phyloP scores from a whole-genome alignment of 2,113 vertebrate genomes.

The Poicephalus meyeri region DNA sequence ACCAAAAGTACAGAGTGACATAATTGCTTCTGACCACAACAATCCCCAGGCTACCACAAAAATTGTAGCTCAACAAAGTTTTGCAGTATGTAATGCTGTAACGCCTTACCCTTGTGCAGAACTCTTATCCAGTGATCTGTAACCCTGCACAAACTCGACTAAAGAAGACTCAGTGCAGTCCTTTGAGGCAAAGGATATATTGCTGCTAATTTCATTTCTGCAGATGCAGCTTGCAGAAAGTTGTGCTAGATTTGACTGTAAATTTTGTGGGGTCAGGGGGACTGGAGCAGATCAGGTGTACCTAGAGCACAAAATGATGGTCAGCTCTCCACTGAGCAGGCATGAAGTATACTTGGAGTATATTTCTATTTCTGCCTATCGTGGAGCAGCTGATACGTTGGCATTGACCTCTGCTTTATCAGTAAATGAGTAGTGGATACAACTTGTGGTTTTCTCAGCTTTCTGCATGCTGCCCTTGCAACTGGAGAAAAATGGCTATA shows the following conservation, averaged over 20 bases:
- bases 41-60: conserved; percentile 27
- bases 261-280: conserved; percentile 2
- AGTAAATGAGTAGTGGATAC: background rate
- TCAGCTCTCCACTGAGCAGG: background rate
- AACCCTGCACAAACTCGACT: background rate
- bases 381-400: background rate
- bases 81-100: background rate
- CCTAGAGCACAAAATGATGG: background rate
- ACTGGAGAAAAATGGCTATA: background rate
- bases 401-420: background rate
- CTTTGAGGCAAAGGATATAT: conserved; percentile 30
- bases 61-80: background rate
- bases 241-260: background rate
- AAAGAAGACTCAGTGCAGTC: background rate
- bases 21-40: conserved; percentile 2
- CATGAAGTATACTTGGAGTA: background rate
- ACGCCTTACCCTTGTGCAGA: background rate
- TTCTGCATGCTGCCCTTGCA: background rate
- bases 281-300: background rate
- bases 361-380: background rate
- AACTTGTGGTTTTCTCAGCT: background rate
- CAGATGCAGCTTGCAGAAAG: conserved; percentile 7
- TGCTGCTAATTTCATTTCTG: conserved; percentile 32
- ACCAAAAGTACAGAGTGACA: background rate
- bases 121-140: background rate